phyloP scores from a whole-genome alignment of 2,113 vertebrate genomes.

The Neodontobutis hainanensis region DNA sequence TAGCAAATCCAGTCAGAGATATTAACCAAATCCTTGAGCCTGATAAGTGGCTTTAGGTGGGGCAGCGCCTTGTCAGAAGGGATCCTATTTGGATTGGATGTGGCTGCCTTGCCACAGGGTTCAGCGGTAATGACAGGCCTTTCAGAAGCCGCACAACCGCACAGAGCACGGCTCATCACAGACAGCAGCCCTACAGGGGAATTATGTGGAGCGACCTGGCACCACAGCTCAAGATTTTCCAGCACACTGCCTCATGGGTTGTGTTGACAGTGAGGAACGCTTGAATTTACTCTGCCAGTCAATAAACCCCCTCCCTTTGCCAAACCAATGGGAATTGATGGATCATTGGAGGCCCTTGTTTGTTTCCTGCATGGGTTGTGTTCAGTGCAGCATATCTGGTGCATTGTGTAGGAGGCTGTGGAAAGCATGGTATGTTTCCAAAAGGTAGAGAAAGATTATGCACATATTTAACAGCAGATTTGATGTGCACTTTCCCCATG shows the following conservation, averaged over 20 bases:
- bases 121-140: conserved; percentile 73
- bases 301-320: conserved; percentile 61
- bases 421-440: background rate
- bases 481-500: too few species aligned
- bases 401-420: conserved; percentile 5
- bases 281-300: conserved; percentile 74
- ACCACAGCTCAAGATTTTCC: conserved; percentile 68
- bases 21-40: conserved; percentile 38
- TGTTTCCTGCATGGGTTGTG: conserved; percentile 45
- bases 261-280: conserved; percentile 73
- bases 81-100: conserved; percentile 58
- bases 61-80: conserved; percentile 38
- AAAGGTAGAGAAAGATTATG: conserved; percentile 7
- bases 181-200: conserved; percentile 68
- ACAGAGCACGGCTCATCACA: conserved; percentile 66
- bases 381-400: conserved; percentile 37
- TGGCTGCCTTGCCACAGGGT: conserved; percentile 64
- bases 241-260: conserved; percentile 65
- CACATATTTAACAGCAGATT: background rate
- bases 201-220: conserved; percentile 73
- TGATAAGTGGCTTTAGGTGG: conserved; percentile 53
- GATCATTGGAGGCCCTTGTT: conserved; percentile 60
- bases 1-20: conserved; percentile 21
- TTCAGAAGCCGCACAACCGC: conserved; percentile 65
- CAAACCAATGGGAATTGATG: conserved; percentile 68